Evolutionary conservation across 2,888 invertebrate species (phyloP), one percentile per base, ranked within the genome.

Genomic region (Ornithoptera alexandrae): DNA sequence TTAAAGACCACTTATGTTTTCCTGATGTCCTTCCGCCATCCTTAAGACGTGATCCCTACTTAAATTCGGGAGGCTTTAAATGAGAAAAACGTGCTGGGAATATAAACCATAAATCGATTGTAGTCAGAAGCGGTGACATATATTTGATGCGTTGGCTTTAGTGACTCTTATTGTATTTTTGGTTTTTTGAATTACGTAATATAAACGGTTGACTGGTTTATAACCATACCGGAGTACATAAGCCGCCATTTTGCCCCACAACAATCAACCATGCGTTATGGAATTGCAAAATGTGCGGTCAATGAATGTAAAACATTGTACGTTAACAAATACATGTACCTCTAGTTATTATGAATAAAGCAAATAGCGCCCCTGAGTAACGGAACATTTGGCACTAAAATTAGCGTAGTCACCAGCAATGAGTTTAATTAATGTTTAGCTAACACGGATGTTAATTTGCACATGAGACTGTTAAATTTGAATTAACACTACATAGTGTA

Each of bases 281-380:
- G 84, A 86, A 88, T 87, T 85, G 81, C 79, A 85, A 75, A 84
- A 73, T 80, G 81, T 83, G 82, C 80, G 84, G 83, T 80, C 84
- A 84, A 77, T 84, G 84, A 83, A 84, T 87, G 82, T 15, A 84
- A 85, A 86, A 83, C 84, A 85, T 84, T 79, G 78, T 79, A 77
- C 73, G 72, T 68, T 70, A 68, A 71, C 68, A 73, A 72, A 74
- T 70, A 71, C 70, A 72, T 72, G 76, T 77, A 77, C 75, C 70
- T 73, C 69, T 70, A 68, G 73, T 76, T 76, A 82, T 82, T 82
- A 82, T 69, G 65, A 80, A 80, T 81, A 80, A 79, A 79, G 78
- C 80, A 80, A 79, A 81, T 79, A 78, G 76, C 80, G 62, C 58
- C 22, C 10, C 74, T 71, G 76, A 74, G 70, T 78, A 76, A 77